Evolutionary conservation across 2,888 invertebrate species (phyloP), one percentile per base, ranked within the genome.

Genomic region (Drosophila mulleri): DNA sequence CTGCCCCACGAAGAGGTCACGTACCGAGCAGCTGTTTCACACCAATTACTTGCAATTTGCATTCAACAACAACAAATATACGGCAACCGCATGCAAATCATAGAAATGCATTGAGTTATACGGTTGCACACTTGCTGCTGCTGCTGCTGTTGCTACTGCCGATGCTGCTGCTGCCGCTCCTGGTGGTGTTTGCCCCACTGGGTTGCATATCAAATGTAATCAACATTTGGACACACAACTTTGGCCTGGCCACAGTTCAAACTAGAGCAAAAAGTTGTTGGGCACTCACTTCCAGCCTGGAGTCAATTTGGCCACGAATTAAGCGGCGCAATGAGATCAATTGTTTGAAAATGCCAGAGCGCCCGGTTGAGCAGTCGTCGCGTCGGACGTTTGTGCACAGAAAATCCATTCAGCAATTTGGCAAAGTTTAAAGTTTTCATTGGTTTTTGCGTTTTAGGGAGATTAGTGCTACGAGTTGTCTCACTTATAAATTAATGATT

Each of bases 11-110:
- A 70, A 67, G 61, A 54, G 77, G 84, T 90, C 84, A 88, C 89
- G 84, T 88, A 72, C 78, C 47, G 57, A 48, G 63, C 87, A 83
- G 89, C 87, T 90, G 83, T 88, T 84, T 84, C 84, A 84, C 84
- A 90, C 90, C 84, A 86, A 86, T 86, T 86, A 86, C 86, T 84
- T 84, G 82, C 75, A 68, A 86, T 86, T 90, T 86, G 82, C 89
- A 90, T 86, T 72, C 71, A 78, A 78, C 79, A 84, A 82, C 58
- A 57, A 32, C 42, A 44, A 45, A n/a, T 9, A 74, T 16, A 61
- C 47, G 45, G 42, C 48, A 67, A 67, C 80, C 90, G 82, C 89
- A 90, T 89, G 85, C 89, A 88, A 90, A 89, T 88, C 88, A 75
- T 89, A 67, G 79, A 79, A 86, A 48, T 67, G 59, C 67, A 75